Evolutionary conservation across 2,797 vertebrate genomes (phyloP).

Genomic region (Melanogrammus aeglefinus): DNA sequence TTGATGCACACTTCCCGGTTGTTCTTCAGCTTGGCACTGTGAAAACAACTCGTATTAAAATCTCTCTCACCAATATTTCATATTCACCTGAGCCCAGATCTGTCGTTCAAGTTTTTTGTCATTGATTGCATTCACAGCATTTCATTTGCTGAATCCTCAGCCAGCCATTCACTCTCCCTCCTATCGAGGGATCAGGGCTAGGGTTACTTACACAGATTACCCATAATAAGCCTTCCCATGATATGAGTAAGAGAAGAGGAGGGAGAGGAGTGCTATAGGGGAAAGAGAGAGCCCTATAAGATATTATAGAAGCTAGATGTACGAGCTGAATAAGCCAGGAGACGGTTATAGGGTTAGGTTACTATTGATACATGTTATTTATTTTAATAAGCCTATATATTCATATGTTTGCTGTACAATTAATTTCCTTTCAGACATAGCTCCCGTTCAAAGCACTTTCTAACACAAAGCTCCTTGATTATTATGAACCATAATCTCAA

Average conservation of each 20-base stretch:
- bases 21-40: constrained; percentile 82
- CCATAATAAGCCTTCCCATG: not conserved
- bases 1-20: constrained; percentile 97
- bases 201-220: not conserved
- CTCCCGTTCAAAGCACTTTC: not conserved
- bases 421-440: not conserved
- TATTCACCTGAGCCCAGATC: not conserved
- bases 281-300: not conserved
- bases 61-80: not conserved
- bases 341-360: not conserved
- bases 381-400: not conserved
- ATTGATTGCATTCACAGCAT: not conserved
- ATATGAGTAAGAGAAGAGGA: not conserved
- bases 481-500: not conserved
- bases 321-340: not conserved
- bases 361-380: not conserved
- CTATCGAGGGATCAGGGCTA: not conserved
- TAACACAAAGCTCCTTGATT: not conserved
- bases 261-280: not conserved
- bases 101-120: not conserved
- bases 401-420: not conserved
- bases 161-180: not conserved
- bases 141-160: not conserved
- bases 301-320: not conserved
- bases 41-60: constrained; percentile 19